Conservation (phyloP, 2,797 vertebrate species). For the Thripadectes ignobilis region DNA sequence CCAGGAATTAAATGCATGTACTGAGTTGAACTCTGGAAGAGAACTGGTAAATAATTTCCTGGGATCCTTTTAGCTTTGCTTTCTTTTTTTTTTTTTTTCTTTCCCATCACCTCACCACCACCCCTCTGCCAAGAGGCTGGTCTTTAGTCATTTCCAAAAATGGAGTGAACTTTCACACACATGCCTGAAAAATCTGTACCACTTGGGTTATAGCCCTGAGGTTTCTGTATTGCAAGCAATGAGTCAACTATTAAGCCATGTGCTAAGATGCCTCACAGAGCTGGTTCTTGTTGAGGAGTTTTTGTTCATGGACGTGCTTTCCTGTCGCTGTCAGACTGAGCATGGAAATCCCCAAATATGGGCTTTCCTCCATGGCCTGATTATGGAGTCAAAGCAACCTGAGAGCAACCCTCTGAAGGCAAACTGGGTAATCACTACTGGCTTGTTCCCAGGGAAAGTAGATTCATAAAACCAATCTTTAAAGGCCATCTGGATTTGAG, state of each 20-base stretch:
- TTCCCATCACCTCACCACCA: background rate
- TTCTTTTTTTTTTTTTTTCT: background rate
- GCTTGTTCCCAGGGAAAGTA: background rate
- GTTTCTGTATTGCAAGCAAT: background rate
- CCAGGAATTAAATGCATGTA: background rate
- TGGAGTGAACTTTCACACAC: background rate
- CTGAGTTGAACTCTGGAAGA: background rate
- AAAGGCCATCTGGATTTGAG: background rate
- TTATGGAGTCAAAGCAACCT: background rate
- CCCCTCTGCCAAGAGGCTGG: rapidly evolving
- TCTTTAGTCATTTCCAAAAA: background rate
- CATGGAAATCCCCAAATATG: background rate
- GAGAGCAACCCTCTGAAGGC: background rate
- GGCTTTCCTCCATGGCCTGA: rapidly evolving
- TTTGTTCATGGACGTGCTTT: background rate
- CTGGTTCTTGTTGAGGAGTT: background rate
- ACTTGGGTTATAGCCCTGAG: background rate
- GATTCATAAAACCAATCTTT: background rate
- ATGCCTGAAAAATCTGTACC: background rate
- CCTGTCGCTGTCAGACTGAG: background rate
- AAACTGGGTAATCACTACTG: background rate
- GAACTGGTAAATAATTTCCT: background rate
- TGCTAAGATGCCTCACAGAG: background rate
- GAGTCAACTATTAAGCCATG: background rate
- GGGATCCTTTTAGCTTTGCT: background rate